Percentiles rank a stretch among this genome's conserved stretches.
These are phyloP conservation scores for Drosophila obscura DNA, from an alignment of 1,140 invertebrate species.

Conservation along the genomic window DNA sequence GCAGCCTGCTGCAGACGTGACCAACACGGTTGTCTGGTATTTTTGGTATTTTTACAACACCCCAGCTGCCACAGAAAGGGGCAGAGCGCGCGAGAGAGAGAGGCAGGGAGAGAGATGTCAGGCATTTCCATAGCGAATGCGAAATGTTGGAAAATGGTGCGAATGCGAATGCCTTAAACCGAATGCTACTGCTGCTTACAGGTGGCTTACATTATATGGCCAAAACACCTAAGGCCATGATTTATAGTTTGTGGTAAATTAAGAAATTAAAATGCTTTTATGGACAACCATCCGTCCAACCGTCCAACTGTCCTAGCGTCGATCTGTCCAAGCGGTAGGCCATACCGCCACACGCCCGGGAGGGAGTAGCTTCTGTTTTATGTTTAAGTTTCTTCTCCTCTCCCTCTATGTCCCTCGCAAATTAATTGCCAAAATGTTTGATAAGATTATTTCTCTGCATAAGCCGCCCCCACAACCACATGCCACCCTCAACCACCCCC, in stretches of 20 bases:
- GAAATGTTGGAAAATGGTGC: slow-evolving; percentile 66
- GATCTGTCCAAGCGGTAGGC: neutral
- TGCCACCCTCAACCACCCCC: slow-evolving; percentile 27
- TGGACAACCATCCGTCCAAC: slow-evolving; percentile 39
- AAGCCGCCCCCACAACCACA: slow-evolving; percentile 22
- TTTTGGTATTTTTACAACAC: slow-evolving; percentile 81
- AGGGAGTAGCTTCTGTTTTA: slow-evolving; percentile 34
- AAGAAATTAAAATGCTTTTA: slow-evolving; percentile 82
- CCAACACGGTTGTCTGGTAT: slow-evolving; percentile 64
- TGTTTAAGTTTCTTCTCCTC: slow-evolving; percentile 13
- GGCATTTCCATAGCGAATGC: slow-evolving; percentile 59
- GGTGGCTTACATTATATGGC: slow-evolving; percentile 75
- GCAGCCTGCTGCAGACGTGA: slow-evolving; percentile 44
- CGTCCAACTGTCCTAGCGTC: neutral
- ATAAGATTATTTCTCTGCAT: slow-evolving; percentile 68
- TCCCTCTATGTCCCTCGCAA: slow-evolving; percentile 26
- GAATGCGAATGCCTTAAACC: slow-evolving; percentile 46
- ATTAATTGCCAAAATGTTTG: slow-evolving; percentile 78
- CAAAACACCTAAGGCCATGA: slow-evolving; percentile 72
- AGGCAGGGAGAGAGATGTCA: slow-evolving; percentile 17
- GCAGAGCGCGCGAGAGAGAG: neutral
- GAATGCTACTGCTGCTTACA: slow-evolving; percentile 44
- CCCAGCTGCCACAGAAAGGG: slow-evolving; percentile 30
- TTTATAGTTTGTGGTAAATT: slow-evolving; percentile 79
- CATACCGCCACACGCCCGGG: neutral